phyloP scores from a whole-genome alignment of 2,888 invertebrate genomes.

The Carpatolechia fugitivella region DNA sequence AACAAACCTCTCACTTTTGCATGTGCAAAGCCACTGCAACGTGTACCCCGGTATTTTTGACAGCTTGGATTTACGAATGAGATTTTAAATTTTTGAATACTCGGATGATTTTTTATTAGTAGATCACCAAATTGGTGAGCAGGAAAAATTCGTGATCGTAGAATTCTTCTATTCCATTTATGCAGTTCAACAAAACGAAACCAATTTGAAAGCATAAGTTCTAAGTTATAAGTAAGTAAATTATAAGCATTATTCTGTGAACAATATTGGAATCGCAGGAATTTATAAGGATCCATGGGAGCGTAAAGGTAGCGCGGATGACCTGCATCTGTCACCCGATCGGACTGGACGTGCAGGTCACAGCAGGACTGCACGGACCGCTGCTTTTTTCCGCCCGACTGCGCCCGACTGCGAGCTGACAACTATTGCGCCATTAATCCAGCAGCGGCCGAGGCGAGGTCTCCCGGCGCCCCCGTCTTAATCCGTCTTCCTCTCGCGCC shows the following conservation, averaged over 20 bases:
- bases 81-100: neutral
- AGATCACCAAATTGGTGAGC: too few species aligned
- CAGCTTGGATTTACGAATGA: constrained; percentile 3
- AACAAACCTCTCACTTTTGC: neutral
- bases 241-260: too few species aligned
- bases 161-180: too few species aligned
- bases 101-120: neutral
- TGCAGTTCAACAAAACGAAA: too few species aligned
- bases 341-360: neutral
- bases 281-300: too few species aligned
- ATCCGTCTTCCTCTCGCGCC: constrained; percentile 6
- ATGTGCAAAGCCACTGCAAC: neutral
- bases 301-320: neutral
- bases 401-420: constrained; percentile 16
- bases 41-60: neutral
- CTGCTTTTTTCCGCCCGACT: constrained; percentile 17
- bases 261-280: too few species aligned
- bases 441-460: neutral
- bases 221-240: too few species aligned
- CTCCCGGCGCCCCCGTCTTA: neutral
- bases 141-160: too few species aligned
- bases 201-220: too few species aligned
- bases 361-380: constrained; percentile 6
- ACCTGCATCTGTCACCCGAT: neutral
- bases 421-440: constrained; percentile 16